Conservation (phyloP, 2,797 vertebrate genomes). For the Sternotherus odoratus region DNA sequence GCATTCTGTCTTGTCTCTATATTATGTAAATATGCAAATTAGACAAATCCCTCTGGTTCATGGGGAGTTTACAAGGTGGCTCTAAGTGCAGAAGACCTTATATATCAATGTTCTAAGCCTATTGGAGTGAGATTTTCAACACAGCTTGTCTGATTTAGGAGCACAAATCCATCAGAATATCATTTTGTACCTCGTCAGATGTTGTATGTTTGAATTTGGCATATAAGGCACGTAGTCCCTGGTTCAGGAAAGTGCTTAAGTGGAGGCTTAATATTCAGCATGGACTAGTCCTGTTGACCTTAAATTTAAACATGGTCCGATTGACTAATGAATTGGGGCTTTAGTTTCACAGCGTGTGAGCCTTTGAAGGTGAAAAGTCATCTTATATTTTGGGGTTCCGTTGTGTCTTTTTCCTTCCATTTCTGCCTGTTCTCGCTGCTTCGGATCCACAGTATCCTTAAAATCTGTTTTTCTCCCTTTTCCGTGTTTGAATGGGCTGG, state of each 20-base stretch:
- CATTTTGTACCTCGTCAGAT: neutral
- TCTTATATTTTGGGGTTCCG: neutral
- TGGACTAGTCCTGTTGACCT: rapidly evolving
- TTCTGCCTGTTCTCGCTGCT: neutral
- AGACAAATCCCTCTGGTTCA: conserved; percentile 11
- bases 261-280: neutral
- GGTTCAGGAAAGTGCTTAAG: neutral
- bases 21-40: conserved; percentile 14
- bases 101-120: rapidly evolving
- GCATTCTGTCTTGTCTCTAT: neutral
- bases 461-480: neutral
- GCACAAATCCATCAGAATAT: neutral
- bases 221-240: neutral
- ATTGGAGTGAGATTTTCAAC: neutral
- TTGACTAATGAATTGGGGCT: rapidly evolving
- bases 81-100: neutral
- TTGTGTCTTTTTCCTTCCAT: neutral
- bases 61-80: neutral
- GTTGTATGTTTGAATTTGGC: neutral
- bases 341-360: neutral
- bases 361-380: neutral
- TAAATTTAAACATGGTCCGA: no score
- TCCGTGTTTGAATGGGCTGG: neutral
- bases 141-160: neutral
- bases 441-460: neutral